Evolutionary conservation across 2,113 vertebrate genomes (phyloP).

Genomic region (Brachypteracias leptosomus): DNA sequence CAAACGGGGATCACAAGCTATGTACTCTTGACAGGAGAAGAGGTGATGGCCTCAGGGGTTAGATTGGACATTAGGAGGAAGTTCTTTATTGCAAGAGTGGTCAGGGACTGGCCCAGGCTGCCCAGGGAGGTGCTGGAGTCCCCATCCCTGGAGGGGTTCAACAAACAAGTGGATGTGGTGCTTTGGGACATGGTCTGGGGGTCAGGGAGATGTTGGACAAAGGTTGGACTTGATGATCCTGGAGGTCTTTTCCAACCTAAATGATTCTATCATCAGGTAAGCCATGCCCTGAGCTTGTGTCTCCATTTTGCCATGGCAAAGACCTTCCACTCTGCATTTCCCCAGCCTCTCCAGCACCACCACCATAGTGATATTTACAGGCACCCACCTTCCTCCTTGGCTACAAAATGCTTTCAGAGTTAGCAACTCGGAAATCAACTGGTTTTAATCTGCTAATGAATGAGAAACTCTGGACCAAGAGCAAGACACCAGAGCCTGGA

Average conservation of each 20-base stretch:
- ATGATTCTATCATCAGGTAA: rapidly evolving
- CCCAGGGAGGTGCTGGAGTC: too few species aligned
- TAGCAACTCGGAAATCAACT: background rate
- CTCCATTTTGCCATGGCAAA: background rate
- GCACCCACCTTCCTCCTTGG: background rate
- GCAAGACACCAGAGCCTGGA: rapidly evolving
- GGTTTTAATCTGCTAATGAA: background rate
- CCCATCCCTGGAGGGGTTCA: too few species aligned
- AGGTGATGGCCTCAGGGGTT: too few species aligned
- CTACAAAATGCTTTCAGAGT: background rate
- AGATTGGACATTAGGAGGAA: too few species aligned
- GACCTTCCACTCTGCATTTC: rapidly evolving
- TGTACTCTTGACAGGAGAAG: too few species aligned
- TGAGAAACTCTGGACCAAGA: background rate
- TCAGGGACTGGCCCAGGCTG: too few species aligned
- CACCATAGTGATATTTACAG: rapidly evolving
- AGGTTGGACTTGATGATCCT: too few species aligned
- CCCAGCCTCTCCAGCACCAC: background rate
- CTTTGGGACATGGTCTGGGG: too few species aligned
- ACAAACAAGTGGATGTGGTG: too few species aligned
- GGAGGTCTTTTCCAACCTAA: too few species aligned
- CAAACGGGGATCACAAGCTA: background rate
- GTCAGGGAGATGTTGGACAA: too few species aligned
- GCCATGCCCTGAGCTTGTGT: background rate
- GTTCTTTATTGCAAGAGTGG: too few species aligned